Evolutionary conservation across 2,797 vertebrate species (phyloP), one percentile per base, ranked within the genome.

Genomic region (Bradypodion pumilum): DNA sequence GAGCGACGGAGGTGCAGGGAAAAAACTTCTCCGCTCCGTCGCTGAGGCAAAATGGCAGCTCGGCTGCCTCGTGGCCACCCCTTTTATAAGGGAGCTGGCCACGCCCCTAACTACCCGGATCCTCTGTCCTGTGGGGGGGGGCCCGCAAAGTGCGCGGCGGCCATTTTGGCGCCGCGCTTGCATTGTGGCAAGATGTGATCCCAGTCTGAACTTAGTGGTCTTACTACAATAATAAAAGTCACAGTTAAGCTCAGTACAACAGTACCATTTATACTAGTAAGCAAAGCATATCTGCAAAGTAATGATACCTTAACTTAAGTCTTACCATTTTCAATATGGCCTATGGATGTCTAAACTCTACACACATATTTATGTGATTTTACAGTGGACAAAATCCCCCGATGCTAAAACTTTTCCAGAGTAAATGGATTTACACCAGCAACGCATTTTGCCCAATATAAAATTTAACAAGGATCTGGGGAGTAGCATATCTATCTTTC

Each of bases 401-500:
- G 13, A 60, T 90, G 76, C 56, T 74, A 37, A 69, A 88, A 83
- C 16, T 74, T 32, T 78, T 35, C 9, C 76, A 70, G 84, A 80
- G 83, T 79, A 7, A 87, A 25, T 21, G 8, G 74, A 83, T 74
- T 83, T 83, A 79, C 32, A 69, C 6, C 5, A 4, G 9, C 27
- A 78, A 65, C 78, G 74, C 35, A 82, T 74, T 78, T 44, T 42
- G 29, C 2, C n/a, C n/a, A 83, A 74, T 1, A 85, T 59, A 81
- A 89, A 44, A 27, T 49, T 79, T 46, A 83, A 25, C 27, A 65
- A 80, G 5, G 78, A 21, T 87, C 74, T 85, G 62, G 76, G 49
- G 9, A 91, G 56, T 16, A 89, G 32, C 90, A 79, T 29, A 82
- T 15, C 40, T 27, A 42, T 83, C 15, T 89, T 85, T 32, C n/a